phyloP scores from a whole-genome alignment of 2,797 vertebrate genomes.

The Pachyuromys duprasi region DNA sequence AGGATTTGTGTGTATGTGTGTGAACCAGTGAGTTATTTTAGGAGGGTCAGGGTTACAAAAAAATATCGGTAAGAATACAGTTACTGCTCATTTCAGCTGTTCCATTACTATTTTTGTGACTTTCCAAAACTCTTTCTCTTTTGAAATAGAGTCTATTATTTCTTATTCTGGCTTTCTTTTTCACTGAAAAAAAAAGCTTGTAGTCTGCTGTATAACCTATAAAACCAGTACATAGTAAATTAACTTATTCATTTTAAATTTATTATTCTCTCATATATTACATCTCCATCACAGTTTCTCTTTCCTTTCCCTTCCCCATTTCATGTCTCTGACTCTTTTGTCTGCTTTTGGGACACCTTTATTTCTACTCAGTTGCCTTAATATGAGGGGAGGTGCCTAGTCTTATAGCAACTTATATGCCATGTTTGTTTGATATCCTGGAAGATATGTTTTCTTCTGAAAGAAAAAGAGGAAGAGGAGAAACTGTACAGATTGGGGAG shows the following conservation, averaged over 20 bases:
- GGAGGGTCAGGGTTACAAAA: not conserved
- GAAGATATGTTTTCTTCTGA: not conserved
- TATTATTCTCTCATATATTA: not conserved
- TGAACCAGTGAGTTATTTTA: not conserved
- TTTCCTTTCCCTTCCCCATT: not conserved
- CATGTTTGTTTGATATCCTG: not conserved
- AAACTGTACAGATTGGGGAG: too few species aligned
- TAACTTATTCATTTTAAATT: not conserved
- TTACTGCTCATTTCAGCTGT: not conserved
- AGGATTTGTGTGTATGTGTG: not conserved
- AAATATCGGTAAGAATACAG: not conserved
- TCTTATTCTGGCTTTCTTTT: not conserved
- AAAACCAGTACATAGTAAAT: not conserved
- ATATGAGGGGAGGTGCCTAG: not conserved
- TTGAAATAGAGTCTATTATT: not conserved
- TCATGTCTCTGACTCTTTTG: not conserved
- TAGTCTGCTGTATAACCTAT: not conserved
- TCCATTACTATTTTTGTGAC: not conserved
- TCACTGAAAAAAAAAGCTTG: too few species aligned
- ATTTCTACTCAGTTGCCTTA: not conserved
- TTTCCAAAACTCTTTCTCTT: not conserved
- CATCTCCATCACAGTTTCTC: not conserved
- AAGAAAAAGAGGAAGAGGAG: not conserved
- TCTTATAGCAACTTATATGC: not conserved
- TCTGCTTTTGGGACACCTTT: not conserved